Conservation (phyloP, 2,888 invertebrate species). For the Spialia ferax region DNA sequence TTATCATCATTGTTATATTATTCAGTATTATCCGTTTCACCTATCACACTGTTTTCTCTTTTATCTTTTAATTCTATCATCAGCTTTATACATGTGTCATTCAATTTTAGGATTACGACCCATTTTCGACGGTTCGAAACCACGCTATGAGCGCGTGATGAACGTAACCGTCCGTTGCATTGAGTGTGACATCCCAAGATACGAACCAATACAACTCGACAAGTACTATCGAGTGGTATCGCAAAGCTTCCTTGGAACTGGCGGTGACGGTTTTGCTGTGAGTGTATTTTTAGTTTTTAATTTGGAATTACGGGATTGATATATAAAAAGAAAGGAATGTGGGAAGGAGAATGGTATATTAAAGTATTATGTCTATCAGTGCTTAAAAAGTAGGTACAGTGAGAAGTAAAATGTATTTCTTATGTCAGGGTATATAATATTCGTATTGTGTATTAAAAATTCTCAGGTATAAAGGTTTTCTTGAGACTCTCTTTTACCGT, state of each 20-base stretch:
- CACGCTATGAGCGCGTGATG: slow-evolving; percentile 86
- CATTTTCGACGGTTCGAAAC: slow-evolving; percentile 86
- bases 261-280: slow-evolving; percentile 87
- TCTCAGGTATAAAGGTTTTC: too few species aligned
- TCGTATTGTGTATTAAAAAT: too few species aligned
- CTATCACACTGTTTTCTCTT: background rate
- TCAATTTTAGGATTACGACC: slow-evolving; percentile 66
- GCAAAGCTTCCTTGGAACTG: slow-evolving; percentile 86
- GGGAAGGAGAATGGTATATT: too few species aligned
- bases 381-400: too few species aligned
- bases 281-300: slow-evolving; percentile 1
- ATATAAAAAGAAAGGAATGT: too few species aligned
- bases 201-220: slow-evolving; percentile 84
- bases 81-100: background rate
- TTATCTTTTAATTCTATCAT: background rate
- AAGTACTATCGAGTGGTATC: slow-evolving; percentile 88
- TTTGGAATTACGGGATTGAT: too few species aligned
- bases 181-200: slow-evolving; percentile 88
- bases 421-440: too few species aligned
- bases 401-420: too few species aligned
- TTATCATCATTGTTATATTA: background rate
- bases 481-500: too few species aligned
- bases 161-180: slow-evolving; percentile 87
- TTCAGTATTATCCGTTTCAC: background rate
- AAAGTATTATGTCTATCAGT: too few species aligned